A percentile compares a stretch with the other conserved stretches of the same genome.
phyloP scores from a whole-genome alignment of 1,140 invertebrate genomes.

The Mizuhopecten yessoensis region DNA sequence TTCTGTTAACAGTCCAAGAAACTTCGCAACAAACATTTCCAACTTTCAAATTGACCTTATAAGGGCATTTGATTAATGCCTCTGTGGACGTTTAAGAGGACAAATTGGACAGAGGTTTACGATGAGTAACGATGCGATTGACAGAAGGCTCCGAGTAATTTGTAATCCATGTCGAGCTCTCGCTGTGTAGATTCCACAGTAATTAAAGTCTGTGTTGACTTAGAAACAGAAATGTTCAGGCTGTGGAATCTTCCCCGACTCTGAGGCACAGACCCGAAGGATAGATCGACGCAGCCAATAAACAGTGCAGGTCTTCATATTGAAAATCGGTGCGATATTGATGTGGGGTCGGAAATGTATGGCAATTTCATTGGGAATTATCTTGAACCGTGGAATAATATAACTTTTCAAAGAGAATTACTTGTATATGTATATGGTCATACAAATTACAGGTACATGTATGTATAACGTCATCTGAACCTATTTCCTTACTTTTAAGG shows the following conservation, averaged over 20 bases:
- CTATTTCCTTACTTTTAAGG: too few relatives aligned
- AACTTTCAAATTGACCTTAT: conserved; percentile 21
- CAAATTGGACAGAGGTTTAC: conserved; percentile 37
- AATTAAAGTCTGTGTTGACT: conserved; percentile 35
- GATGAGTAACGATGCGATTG: neutral
- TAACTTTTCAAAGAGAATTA: too few relatives aligned
- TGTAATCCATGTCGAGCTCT: neutral
- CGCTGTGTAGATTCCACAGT: conserved; percentile 4
- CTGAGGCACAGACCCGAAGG: neutral
- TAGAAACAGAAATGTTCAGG: conserved; percentile 17
- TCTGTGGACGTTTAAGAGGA: neutral
- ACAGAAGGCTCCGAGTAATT: conserved; percentile 3
- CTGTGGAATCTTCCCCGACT: neutral
- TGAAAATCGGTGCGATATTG: neutral
- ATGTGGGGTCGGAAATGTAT: neutral
- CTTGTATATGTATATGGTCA: too few relatives aligned
- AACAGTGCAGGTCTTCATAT: neutral
- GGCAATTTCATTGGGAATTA: neutral
- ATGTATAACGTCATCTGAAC: too few relatives aligned
- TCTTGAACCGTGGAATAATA: neutral
- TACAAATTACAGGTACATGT: too few relatives aligned
- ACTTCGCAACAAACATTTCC: too few relatives aligned
- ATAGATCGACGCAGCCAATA: neutral
- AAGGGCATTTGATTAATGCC: neutral
- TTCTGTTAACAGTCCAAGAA: too few relatives aligned